Percentiles rank a stretch among this genome's conserved stretches.
These are phyloP conservation scores for Zaprionus vittiger DNA, from an alignment of 1,140 invertebrate species.

Conservation along the genomic window DNA sequence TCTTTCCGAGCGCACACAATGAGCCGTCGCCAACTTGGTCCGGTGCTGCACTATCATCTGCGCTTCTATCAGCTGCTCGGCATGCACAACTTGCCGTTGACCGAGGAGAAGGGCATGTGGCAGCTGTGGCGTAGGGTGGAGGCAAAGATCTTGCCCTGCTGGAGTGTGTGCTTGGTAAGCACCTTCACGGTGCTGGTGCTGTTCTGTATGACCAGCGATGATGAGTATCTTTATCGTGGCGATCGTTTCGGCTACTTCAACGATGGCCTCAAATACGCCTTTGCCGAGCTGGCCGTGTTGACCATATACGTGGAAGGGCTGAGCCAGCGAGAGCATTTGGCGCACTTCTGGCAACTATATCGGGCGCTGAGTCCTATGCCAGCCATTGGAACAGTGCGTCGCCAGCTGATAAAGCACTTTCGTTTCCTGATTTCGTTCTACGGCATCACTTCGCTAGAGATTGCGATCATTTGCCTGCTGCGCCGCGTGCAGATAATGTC, in stretches of 20 bases:
- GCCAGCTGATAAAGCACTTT: conserved; percentile 24
- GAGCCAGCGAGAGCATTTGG: conserved; percentile 25
- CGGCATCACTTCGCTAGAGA: conserved; percentile 26
- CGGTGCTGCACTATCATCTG: conserved; percentile 60
- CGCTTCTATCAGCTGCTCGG: conserved; percentile 68
- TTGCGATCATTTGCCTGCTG: conserved; percentile 29
- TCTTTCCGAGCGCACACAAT: conserved; percentile 51
- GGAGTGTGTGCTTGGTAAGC: conserved; percentile 42
- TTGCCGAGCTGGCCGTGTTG: conserved; percentile 59
- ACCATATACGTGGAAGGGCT: conserved; percentile 64
- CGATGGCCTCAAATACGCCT: conserved; percentile 59
- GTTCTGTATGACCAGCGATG: conserved; percentile 37
- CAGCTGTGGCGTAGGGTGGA: not conserved
- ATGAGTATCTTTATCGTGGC: conserved; percentile 53
- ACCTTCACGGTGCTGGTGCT: conserved; percentile 23
- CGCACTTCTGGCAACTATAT: conserved; percentile 63
- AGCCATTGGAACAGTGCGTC: not conserved
- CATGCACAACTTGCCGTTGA: conserved; percentile 53
- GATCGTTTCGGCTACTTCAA: conserved; percentile 67
- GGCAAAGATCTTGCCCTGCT: conserved; percentile 14
- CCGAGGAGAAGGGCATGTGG: conserved; percentile 8
- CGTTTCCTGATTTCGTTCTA: conserved; percentile 47
- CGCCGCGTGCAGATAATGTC: not conserved
- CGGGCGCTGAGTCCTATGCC: not conserved
- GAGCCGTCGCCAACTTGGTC: conserved; percentile 35